These are phyloP conservation scores for Melanogrammus aeglefinus DNA, from an alignment of 2,797 vertebrate species.

Conservation along the genomic window DNA sequence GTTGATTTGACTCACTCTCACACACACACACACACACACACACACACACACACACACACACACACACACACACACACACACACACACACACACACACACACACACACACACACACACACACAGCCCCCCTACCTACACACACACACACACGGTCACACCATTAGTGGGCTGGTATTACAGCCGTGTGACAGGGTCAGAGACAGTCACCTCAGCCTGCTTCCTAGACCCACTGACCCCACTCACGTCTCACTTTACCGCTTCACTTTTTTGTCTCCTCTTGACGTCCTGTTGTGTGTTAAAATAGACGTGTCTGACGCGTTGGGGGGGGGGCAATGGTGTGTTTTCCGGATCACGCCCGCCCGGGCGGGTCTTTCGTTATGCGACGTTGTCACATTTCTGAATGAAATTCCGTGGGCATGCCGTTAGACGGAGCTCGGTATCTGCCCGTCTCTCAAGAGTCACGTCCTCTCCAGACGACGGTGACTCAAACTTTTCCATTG, in stretches of 20 bases:
- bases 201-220: neutral
- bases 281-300: slow-evolving; percentile 30
- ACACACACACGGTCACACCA: slow-evolving; percentile 40
- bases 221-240: neutral
- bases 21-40: neutral
- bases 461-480: slow-evolving; percentile 70
- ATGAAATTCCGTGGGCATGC: slow-evolving; percentile 60
- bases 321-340: slow-evolving; percentile 15
- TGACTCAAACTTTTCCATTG: slow-evolving; percentile 74
- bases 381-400: slow-evolving; percentile 59
- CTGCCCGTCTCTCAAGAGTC: slow-evolving; percentile 48
- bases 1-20: neutral
- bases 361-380: slow-evolving; percentile 34
- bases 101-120: no score
- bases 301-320: slow-evolving; percentile 16
- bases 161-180: slow-evolving; percentile 34
- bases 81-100: neutral
- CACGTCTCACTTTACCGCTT: slow-evolving; percentile 35
- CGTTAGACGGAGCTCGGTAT: slow-evolving; percentile 42
- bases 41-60: neutral
- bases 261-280: neutral
- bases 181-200: slow-evolving; percentile 5
- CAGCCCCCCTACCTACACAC: neutral
- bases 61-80: neutral
- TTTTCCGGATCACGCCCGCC: slow-evolving; percentile 23